Conservation (phyloP, 2,797 vertebrate genomes). For the Acanthurus leucopareius region DNA sequence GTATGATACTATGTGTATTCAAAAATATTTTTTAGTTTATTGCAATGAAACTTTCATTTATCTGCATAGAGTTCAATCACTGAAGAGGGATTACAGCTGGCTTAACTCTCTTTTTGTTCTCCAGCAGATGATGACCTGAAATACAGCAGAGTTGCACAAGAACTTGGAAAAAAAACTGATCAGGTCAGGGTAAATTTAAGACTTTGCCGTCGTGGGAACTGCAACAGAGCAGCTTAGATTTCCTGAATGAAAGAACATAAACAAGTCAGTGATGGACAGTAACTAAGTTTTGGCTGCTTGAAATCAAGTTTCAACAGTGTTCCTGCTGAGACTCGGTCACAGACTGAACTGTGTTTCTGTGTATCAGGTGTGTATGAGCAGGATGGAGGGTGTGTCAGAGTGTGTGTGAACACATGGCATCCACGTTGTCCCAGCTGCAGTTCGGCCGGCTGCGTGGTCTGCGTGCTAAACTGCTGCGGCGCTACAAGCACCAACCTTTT, state of each 20-base stretch:
- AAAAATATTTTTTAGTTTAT: background rate
- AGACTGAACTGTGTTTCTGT: background rate
- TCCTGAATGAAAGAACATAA: background rate
- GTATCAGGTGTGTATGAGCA: constrained; percentile 1
- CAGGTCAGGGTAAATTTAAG: background rate
- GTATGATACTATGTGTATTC: background rate
- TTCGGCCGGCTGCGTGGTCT: constrained; percentile 83
- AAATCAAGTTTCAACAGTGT: background rate
- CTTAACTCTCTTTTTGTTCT: too few relatives aligned
- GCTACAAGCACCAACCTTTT: constrained; percentile 81
- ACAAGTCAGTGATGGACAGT: background rate
- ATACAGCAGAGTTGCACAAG: constrained; percentile 2
- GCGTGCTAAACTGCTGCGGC: constrained; percentile 78
- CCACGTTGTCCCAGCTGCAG: constrained; percentile 77
- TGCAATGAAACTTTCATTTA: background rate
- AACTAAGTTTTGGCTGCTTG: background rate
- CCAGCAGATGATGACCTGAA: background rate
- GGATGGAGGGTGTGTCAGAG: background rate
- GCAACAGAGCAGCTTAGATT: background rate
- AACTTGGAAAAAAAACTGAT: background rate
- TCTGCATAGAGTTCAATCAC: too few relatives aligned
- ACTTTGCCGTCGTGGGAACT: background rate
- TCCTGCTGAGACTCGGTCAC: background rate
- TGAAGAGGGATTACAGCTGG: too few relatives aligned
- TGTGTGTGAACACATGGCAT: constrained; percentile 50